Percentiles rank a stretch among this genome's conserved stretches.
phyloP scores from a whole-genome alignment of 2,113 vertebrate genomes.

The Acanthisitta chloris region DNA sequence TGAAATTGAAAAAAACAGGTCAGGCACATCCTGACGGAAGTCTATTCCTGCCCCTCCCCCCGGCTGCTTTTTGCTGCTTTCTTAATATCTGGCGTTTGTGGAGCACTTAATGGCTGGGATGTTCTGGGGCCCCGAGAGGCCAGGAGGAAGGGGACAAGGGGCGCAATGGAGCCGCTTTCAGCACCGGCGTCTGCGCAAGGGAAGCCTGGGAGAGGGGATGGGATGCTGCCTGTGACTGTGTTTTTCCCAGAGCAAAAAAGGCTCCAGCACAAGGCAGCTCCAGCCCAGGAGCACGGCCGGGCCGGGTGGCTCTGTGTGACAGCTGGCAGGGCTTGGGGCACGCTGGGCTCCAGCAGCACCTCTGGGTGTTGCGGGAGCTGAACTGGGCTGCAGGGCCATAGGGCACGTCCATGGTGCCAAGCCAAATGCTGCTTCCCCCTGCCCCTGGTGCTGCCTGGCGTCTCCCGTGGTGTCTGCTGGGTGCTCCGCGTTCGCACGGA shows the following conservation, averaged over 20 bases:
- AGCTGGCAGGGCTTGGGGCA: accelerated
- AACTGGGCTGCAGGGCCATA: accelerated
- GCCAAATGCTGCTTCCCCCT: accelerated
- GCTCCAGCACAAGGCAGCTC: not conserved
- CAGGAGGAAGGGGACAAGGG: not conserved
- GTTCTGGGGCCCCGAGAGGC: not conserved
- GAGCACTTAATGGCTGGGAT: not conserved
- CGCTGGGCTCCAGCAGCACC: accelerated
- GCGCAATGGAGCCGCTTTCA: accelerated
- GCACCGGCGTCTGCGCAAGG: not conserved
- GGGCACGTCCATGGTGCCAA: not conserved
- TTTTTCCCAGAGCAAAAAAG: not conserved
- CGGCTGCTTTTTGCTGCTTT: not conserved
- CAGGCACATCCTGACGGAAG: constrained; percentile 77
- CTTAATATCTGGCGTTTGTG: not conserved
- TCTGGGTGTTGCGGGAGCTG: accelerated
- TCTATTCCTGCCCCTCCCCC: constrained; percentile 58
- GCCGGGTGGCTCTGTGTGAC: accelerated
- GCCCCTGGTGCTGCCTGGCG: not conserved
- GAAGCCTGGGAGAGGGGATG: not conserved
- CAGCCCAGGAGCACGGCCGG: not conserved
- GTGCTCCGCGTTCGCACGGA: not conserved
- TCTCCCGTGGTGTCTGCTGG: accelerated
- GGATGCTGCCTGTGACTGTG: not conserved
- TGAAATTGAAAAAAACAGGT: constrained; percentile 74